Percentiles rank a stretch among this genome's conserved stretches.
phyloP scores from a whole-genome alignment of 2,113 vertebrate genomes.

The Oncorhynchus nerka region DNA sequence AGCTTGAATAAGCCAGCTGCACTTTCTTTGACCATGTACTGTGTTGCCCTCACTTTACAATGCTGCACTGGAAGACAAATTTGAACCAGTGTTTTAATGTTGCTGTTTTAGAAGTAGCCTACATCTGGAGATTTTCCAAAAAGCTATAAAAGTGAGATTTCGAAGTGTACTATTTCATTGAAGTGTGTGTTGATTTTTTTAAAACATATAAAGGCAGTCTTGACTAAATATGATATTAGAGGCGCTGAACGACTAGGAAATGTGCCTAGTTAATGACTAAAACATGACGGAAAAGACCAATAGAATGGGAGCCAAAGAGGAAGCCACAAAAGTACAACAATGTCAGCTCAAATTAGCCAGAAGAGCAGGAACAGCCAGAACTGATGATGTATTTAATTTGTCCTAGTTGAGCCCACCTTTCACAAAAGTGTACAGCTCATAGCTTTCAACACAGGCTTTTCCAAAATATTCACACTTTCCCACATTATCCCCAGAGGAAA shows the following conservation, averaged over 20 bases:
- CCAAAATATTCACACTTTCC: conserved; percentile 57
- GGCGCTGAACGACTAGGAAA: conserved; percentile 52
- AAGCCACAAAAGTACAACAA: conserved; percentile 60
- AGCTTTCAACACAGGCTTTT: conserved; percentile 56
- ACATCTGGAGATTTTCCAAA: conserved; percentile 22
- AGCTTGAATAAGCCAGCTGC: conserved; percentile 4
- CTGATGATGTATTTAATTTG: conserved; percentile 68
- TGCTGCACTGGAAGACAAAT: no score
- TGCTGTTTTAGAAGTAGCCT: neutral
- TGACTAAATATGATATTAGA: conserved; percentile 36
- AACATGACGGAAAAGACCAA: conserved; percentile 65
- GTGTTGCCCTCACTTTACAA: neutral
- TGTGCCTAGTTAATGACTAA: conserved; percentile 55
- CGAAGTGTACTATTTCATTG: conserved; percentile 24
- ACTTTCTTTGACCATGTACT: neutral
- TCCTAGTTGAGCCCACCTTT: conserved; percentile 63
- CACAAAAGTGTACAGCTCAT: conserved; percentile 52
- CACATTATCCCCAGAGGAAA: conserved; percentile 44
- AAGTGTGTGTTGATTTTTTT: neutral
- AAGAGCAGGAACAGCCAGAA: conserved; percentile 46
- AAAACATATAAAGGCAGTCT: conserved; percentile 43
- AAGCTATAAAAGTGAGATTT: conserved; percentile 20
- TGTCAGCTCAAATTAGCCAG: conserved; percentile 69
- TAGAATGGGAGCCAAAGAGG: conserved; percentile 53
- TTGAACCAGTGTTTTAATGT: neutral